phyloP scores from a whole-genome alignment of 2,888 invertebrate genomes.

The Tiliacea citrago region DNA sequence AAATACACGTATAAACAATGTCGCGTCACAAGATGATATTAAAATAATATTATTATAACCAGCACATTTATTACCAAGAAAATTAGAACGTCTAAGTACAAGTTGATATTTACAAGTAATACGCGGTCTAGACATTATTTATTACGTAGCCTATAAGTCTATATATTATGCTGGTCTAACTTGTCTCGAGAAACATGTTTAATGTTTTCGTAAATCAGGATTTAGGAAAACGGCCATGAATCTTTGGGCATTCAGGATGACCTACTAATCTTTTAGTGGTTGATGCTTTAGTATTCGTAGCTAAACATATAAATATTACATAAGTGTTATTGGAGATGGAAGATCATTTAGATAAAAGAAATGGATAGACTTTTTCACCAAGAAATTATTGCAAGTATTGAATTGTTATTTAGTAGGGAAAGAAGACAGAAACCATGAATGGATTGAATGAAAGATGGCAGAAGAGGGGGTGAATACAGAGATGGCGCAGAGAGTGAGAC shows the following conservation, averaged over 20 bases:
- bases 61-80: conserved; percentile 32
- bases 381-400: not conserved
- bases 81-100: conserved; percentile 51
- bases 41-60: conserved; percentile 26
- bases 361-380: not conserved
- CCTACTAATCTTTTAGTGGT: conserved; percentile 19
- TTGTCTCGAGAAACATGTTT: conserved; percentile 44
- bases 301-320: conserved; percentile 3
- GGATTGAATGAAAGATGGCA: not conserved
- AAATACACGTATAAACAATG: not conserved
- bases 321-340: not conserved
- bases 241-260: conserved; percentile 29
- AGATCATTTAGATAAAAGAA: not conserved
- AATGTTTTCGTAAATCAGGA: conserved; percentile 55
- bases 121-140: conserved; percentile 55
- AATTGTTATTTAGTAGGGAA: not conserved
- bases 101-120: conserved; percentile 51
- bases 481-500: not conserved
- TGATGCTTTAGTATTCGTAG: conserved; percentile 3
- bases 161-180: conserved; percentile 44
- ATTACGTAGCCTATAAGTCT: conserved; percentile 41
- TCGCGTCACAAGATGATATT: conserved; percentile 24
- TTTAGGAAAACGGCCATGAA: conserved; percentile 26
- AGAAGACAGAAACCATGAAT: not conserved
- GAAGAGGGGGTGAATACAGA: not conserved